Evolutionary conservation across 2,113 vertebrate genomes (phyloP), one percentile per base, ranked within the genome.

Genomic region (Centropristis striata): DNA sequence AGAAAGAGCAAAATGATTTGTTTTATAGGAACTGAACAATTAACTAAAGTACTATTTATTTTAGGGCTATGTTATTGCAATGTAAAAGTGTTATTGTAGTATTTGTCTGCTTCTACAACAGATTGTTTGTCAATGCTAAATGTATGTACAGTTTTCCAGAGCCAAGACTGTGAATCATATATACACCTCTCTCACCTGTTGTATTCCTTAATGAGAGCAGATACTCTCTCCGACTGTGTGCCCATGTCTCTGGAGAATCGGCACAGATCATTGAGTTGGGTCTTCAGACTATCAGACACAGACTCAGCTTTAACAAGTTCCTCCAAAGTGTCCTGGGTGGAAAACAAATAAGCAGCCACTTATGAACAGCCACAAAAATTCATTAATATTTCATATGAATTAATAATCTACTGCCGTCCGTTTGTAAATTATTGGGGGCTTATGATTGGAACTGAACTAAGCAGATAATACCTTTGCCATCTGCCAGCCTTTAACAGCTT

Each of bases 201-300:
- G 84, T 98, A 98, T 47, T 98, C 98, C 60, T 98, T 99, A 84
- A 99, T 98, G 74, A 98, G 92, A 44, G 93, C 92, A 54, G 98
- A 99, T 63, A 99, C 97, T 89, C 96, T 96, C 27, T 95, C 94
- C 37, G 98, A 98, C 80, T 97, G 95, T 28, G 88, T 68, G 32
- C 95, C 96, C 84, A 99, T 90, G 82, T 99, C 98, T 93, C 93
- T 96, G 87, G 98, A 97, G 94, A 98, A 99, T 53, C 95, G 95
- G 87, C 97, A 99, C 18, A 99, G 96, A 59, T 98, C 97, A 68
- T 99, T 98, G 32, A 99, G 91, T 69, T 97, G 97, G 67, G 93
- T 95, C 94, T 99, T 99, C 70, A 99, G 91, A 41, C 94, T 94
- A 21, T 99, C 98, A 32, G 92, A 97, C 78, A 94, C 86, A 2